These are phyloP conservation scores for Alentia gelatinosa DNA, from an alignment of 2,888 invertebrate species.

Conservation along the genomic window DNA sequence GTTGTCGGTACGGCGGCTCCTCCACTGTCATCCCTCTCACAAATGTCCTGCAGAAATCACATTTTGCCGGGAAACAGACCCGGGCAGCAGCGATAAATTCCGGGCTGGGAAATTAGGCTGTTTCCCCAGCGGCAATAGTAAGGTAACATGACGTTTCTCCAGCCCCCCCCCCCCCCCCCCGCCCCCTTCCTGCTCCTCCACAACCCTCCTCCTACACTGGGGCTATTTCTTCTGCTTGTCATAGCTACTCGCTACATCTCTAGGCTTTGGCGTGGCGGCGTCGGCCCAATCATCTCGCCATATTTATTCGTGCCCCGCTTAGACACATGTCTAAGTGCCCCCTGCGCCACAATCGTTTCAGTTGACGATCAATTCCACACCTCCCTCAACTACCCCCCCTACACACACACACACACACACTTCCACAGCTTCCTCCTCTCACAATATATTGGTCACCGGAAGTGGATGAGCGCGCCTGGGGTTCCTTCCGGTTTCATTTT, in stretches of 20 bases:
- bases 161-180: neutral
- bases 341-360: neutral
- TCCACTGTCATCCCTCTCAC: neutral
- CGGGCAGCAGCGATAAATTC: neutral
- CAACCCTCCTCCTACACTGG: neutral
- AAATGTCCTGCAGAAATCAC: neutral
- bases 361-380: neutral
- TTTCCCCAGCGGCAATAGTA: neutral
- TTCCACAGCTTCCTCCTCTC: neutral
- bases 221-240: too few relatives aligned
- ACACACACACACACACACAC: neutral
- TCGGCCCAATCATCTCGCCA: neutral
- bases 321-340: neutral
- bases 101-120: neutral
- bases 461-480: neutral
- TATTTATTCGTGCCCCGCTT: neutral
- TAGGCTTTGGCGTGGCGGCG: too few relatives aligned
- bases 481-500: neutral
- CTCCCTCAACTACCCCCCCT: neutral
- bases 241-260: too few relatives aligned
- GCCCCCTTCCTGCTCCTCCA: neutral
- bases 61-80: too few relatives aligned
- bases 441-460: neutral
- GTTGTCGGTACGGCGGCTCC: neutral
- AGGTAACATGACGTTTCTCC: neutral